Evolutionary conservation across 2,888 invertebrate species (phyloP).

Genomic region (Hipparchia semele): DNA sequence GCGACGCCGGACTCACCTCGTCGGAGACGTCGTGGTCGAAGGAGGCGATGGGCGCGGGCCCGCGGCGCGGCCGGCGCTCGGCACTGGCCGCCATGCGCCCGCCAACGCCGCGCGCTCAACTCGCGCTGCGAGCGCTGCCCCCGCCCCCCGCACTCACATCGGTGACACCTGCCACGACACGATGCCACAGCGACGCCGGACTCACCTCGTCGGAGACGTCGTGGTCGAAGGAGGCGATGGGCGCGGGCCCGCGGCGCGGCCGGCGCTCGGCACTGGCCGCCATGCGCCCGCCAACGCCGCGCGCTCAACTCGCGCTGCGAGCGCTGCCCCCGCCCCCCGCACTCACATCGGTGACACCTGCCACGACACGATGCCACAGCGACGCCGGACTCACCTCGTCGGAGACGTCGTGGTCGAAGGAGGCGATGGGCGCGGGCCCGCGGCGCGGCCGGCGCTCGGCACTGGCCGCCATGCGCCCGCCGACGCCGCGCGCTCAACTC

Average conservation of each 20-base stretch:
- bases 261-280: neutral
- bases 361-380: neutral
- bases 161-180: no score
- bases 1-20: slow-evolving; percentile 78
- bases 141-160: no score
- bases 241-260: slow-evolving; percentile 90
- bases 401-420: slow-evolving; percentile 94
- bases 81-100: slow-evolving; percentile 45
- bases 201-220: slow-evolving; percentile 91
- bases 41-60: slow-evolving; percentile 96
- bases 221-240: slow-evolving; percentile 95
- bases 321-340: no score
- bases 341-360: no score
- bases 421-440: slow-evolving; percentile 86
- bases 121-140: no score
- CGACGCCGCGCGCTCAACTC: slow-evolving; percentile 53
- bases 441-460: slow-evolving; percentile 85
- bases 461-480: slow-evolving; percentile 32
- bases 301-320: slow-evolving; percentile 46
- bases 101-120: slow-evolving; percentile 38
- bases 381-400: slow-evolving; percentile 87
- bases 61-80: slow-evolving; percentile 74
- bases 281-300: slow-evolving; percentile 46
- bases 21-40: slow-evolving; percentile 94
- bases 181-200: slow-evolving; percentile 24